A percentile compares a stretch with the other conserved stretches of the same genome.
phyloP scores from a whole-genome alignment of 2,113 vertebrate genomes.

The Pristiophorus japonicus region DNA sequence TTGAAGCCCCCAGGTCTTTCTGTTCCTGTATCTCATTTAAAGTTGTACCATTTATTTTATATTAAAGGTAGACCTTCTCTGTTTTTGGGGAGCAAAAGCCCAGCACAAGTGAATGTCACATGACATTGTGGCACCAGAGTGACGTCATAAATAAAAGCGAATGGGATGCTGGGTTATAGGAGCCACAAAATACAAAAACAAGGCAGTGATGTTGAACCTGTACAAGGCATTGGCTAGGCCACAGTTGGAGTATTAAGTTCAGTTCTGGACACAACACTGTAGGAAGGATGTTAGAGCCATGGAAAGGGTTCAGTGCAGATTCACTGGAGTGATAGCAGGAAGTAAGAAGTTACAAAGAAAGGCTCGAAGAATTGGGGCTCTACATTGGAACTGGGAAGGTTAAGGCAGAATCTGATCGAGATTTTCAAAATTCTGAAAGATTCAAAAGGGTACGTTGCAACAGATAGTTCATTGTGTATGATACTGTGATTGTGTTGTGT shows the following conservation, averaged over 20 bases:
- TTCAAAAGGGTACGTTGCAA: not conserved
- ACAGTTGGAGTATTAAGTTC: not conserved
- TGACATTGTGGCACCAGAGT: not conserved
- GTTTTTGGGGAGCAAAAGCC: not conserved
- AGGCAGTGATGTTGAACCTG: not conserved
- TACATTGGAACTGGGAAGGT: not conserved
- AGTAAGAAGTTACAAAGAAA: not conserved
- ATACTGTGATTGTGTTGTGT: not conserved
- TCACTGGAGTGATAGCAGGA: not conserved
- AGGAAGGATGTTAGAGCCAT: not conserved
- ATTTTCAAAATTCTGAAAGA: not conserved
- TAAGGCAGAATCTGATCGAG: not conserved
- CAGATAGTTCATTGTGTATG: not conserved
- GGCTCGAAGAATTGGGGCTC: not conserved
- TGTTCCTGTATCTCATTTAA: no score
- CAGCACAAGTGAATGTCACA: no score
- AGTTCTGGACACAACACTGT: not conserved
- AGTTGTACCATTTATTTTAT: no score
- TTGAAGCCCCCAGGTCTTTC: no score
- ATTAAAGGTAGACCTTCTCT: no score
- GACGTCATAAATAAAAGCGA: not conserved
- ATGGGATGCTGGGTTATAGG: no score
- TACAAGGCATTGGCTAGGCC: no score
- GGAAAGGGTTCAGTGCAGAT: not conserved
- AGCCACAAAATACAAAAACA: not conserved